These are phyloP conservation scores for Aleadryas rufinucha DNA, from an alignment of 2,113 vertebrate species.

Conservation along the genomic window DNA sequence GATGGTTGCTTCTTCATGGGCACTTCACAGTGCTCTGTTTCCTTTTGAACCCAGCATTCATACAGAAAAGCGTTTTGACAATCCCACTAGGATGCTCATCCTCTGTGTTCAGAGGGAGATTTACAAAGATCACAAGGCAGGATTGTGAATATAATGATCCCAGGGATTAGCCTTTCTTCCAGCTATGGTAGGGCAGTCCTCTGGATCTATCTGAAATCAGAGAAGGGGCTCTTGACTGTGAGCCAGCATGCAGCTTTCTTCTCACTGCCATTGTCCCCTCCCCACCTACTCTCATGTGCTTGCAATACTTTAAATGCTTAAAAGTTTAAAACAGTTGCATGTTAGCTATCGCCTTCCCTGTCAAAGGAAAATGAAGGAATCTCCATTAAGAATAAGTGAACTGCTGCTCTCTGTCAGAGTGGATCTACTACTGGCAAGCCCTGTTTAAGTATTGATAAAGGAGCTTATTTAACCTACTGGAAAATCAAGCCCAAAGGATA, in stretches of 20 bases:
- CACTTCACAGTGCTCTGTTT: constrained; percentile 6
- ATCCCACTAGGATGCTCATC: constrained; percentile 39
- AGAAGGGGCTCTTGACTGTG: neutral
- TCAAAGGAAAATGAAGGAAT: neutral
- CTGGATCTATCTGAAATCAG: constrained; percentile 20
- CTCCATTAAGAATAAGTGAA: neutral
- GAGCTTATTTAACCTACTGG: neutral
- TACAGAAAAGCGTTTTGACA: neutral
- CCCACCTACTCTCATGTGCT: neutral
- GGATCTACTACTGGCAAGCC: neutral
- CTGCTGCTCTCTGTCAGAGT: neutral
- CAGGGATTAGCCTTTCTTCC: constrained; percentile 35
- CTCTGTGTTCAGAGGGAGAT: constrained; percentile 42
- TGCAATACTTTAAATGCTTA: neutral
- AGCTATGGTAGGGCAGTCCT: neutral
- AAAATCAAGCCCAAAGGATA: constrained; percentile 18
- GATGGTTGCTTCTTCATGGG: neutral
- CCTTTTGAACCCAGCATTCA: constrained; percentile 5
- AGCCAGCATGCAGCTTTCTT: neutral
- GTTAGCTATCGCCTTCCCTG: neutral
- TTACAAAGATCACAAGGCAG: constrained; percentile 53
- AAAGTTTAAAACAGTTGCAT: neutral
- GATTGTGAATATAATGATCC: constrained; percentile 47
- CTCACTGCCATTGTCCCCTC: neutral
- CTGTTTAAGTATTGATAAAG: constrained; percentile 17